Conservation (phyloP, 2,888 invertebrate genomes). For the Eudasyphora cyanicolor region DNA sequence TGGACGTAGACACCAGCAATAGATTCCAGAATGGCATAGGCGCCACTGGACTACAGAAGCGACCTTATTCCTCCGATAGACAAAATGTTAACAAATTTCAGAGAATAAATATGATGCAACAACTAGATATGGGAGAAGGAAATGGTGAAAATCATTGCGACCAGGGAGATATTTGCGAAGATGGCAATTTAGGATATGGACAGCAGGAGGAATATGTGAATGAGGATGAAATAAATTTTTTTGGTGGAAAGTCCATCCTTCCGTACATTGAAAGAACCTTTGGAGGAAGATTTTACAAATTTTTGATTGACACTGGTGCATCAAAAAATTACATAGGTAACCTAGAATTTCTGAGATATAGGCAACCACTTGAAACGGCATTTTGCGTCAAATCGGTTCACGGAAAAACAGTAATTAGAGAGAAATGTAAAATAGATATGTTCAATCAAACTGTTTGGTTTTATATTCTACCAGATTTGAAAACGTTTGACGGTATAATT, state of each 20-base stretch:
- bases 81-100: neutral
- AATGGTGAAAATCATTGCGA: conserved; percentile 1
- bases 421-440: conserved; percentile 42
- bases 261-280: conserved; percentile 38
- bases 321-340: conserved; percentile 49
- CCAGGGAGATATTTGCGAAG: neutral
- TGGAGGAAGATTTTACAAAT: conserved; percentile 38
- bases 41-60: no score
- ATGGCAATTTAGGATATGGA: neutral
- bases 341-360: conserved; percentile 8
- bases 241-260: conserved; percentile 52
- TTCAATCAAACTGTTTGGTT: conserved; percentile 31
- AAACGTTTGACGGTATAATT: conserved; percentile 45
- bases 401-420: conserved; percentile 34
- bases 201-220: conserved; percentile 16
- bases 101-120: no score
- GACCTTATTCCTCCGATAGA: no score
- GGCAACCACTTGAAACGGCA: neutral
- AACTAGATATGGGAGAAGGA: neutral
- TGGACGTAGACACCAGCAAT: no score
- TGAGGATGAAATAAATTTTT: no score
- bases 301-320: conserved; percentile 45
- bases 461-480: conserved; percentile 34
- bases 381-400: conserved; percentile 47
- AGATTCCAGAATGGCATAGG: no score